Evolutionary conservation across 2,797 vertebrate species (phyloP), one percentile per base, ranked within the genome.

Genomic region (Acanthopagrus latus): DNA sequence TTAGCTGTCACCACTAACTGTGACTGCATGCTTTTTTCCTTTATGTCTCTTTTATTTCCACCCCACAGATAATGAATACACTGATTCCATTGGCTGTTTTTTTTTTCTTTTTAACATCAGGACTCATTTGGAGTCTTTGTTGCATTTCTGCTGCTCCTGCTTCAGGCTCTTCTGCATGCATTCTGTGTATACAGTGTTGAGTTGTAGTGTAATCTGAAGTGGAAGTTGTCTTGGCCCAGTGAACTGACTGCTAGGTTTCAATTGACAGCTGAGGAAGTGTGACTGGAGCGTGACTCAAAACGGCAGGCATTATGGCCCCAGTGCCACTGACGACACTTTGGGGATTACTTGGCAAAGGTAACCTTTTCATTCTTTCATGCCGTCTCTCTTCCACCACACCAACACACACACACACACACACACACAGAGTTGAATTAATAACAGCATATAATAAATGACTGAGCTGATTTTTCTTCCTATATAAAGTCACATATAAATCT

Each of bases 241-340:
- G 93, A 93, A 86, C 98, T 99, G 98, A 99, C 98, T 95, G 97
- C 97, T 98, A 99, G 97, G 97, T 99, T 99, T 99, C 96, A 97
- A 99, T 99, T 99, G 98, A 99, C 98, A 99, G 98, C 98, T 99
- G 97, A 99, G 98, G 97, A 98, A 99, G 97, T 99, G 98, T 99
- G 98, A 99, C 98, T 99, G 98, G 98, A 99, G 97, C 97, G 97
- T 98, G 98, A 99, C 98, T 98, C 98, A 99, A 98, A 99, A 99
- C 97, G 96, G 97, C 97, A 99, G 97, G 97, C 97, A 99, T 97
- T 99, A 98, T 97, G 98, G 98, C 97, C 97, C 98, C 97, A 97
- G 97, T 98, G 96, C 96, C 96, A 97, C 96, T 97, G 98, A 99
- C 96, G 98, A 99, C 96, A 97, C 97, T 97, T 98, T 99, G 97